phyloP scores from a whole-genome alignment of 1,140 invertebrate genomes.

The Platyscapa corneri region DNA sequence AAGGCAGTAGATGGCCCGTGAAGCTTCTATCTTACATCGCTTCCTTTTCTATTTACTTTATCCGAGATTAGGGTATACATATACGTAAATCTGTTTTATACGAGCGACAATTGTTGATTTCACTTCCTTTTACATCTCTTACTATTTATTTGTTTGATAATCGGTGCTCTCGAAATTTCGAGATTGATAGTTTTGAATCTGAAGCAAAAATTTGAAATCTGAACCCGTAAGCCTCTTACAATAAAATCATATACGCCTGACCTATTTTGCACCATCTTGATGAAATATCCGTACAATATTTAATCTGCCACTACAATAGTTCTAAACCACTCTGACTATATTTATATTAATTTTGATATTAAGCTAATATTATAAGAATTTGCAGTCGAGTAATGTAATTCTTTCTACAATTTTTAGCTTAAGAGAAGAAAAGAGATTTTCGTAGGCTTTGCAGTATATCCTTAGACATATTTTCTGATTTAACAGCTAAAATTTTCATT shows the following conservation, averaged over 20 bases:
- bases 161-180: background rate
- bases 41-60: background rate
- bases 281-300: too few relatives aligned
- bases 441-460: too few relatives aligned
- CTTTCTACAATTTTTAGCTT: too few relatives aligned
- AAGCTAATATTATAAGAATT: too few relatives aligned
- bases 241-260: background rate
- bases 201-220: background rate
- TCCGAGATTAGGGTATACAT: background rate
- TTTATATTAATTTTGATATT: too few relatives aligned
- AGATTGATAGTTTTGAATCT: background rate
- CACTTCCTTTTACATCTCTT: background rate
- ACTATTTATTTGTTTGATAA: background rate
- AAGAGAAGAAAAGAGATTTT: too few relatives aligned
- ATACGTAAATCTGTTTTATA: background rate
- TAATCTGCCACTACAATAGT: too few relatives aligned
- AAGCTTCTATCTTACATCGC: background rate
- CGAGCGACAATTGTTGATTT: background rate
- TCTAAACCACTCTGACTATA: too few relatives aligned
- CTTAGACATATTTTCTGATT: too few relatives aligned
- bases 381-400: too few relatives aligned
- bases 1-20: background rate
- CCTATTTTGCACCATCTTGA: background rate
- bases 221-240: background rate
- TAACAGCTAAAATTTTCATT: too few relatives aligned